A percentile compares a stretch with the other conserved stretches of the same genome.
phyloP scores from a whole-genome alignment of 2,113 vertebrate genomes.

The Sander lucioperca region DNA sequence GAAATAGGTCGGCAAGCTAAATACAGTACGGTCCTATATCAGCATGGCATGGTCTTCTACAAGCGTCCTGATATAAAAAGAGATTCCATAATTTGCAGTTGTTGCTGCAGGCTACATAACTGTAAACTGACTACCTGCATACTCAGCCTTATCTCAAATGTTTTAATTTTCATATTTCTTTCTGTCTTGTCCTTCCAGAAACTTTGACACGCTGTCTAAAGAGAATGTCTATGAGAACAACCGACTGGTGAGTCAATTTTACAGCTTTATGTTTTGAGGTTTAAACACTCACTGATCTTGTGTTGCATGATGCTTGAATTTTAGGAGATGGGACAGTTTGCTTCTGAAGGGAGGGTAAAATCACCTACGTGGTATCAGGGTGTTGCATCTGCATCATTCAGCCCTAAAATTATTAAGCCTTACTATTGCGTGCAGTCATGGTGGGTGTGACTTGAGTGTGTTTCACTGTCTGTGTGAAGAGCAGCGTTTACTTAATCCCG shows the following conservation, averaged over 20 bases:
- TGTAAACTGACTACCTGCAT: background rate
- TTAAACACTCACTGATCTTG: background rate
- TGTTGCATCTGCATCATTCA: background rate
- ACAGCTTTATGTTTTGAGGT: background rate
- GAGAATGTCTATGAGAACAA: slow-evolving; percentile 98
- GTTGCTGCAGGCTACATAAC: background rate
- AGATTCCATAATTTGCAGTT: background rate
- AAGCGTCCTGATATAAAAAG: background rate
- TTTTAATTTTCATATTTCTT: slow-evolving; percentile 6
- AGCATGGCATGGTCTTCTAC: background rate
- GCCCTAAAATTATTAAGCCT: background rate
- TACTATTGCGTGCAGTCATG: slow-evolving; percentile 1
- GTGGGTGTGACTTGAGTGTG: slow-evolving; percentile 14
- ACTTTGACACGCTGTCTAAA: slow-evolving; percentile 94
- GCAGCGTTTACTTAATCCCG: slow-evolving; percentile 24
- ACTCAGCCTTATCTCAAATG: background rate
- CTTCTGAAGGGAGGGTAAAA: background rate
- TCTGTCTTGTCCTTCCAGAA: slow-evolving; percentile 86
- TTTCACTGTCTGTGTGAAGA: slow-evolving; percentile 26
- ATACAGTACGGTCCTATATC: slow-evolving; percentile 11
- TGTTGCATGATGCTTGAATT: slow-evolving; percentile 1
- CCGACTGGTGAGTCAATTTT: slow-evolving; percentile 90
- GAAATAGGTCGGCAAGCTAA: slow-evolving; percentile 44
- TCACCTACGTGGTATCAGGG: background rate
- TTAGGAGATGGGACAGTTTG: background rate